A percentile compares a stretch with the other conserved stretches of the same genome.
These are phyloP conservation scores for Acromyrmex echinatior DNA, from an alignment of 1,140 invertebrate genomes.

Conservation along the genomic window DNA sequence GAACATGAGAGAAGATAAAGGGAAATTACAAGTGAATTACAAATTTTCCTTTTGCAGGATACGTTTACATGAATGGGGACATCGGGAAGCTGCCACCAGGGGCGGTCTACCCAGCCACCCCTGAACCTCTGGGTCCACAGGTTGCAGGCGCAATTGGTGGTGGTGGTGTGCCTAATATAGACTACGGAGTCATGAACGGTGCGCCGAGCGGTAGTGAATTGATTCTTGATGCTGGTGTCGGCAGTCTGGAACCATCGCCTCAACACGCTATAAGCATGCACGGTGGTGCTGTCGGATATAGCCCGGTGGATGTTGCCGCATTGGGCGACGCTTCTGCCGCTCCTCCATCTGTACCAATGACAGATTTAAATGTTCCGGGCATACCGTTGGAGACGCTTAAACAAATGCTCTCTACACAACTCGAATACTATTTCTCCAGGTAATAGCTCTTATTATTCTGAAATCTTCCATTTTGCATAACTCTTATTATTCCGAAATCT, in stretches of 20 bases:
- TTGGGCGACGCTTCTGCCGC: constrained; percentile 79
- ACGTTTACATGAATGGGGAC: constrained; percentile 93
- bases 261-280: constrained; percentile 85
- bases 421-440: constrained; percentile 97
- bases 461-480: not conserved
- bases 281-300: constrained; percentile 84
- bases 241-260: constrained; percentile 81
- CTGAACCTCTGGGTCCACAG: constrained; percentile 85
- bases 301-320: constrained; percentile 82
- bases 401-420: constrained; percentile 92
- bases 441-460: constrained; percentile 76
- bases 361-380: constrained; percentile 81
- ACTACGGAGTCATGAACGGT: constrained; percentile 86
- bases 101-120: constrained; percentile 88
- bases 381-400: constrained; percentile 92
- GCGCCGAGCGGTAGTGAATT: constrained; percentile 83
- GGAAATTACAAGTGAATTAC: not conserved
- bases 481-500: not conserved
- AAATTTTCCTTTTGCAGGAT: constrained; percentile 84
- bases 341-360: constrained; percentile 81
- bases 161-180: constrained; percentile 82
- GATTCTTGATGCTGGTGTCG: constrained; percentile 83
- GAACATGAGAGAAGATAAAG: not conserved
- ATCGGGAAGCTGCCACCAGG: constrained; percentile 90
- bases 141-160: constrained; percentile 81